Evolutionary conservation across 2,113 vertebrate genomes (phyloP).

Genomic region (Rhagologus leucostigma): DNA sequence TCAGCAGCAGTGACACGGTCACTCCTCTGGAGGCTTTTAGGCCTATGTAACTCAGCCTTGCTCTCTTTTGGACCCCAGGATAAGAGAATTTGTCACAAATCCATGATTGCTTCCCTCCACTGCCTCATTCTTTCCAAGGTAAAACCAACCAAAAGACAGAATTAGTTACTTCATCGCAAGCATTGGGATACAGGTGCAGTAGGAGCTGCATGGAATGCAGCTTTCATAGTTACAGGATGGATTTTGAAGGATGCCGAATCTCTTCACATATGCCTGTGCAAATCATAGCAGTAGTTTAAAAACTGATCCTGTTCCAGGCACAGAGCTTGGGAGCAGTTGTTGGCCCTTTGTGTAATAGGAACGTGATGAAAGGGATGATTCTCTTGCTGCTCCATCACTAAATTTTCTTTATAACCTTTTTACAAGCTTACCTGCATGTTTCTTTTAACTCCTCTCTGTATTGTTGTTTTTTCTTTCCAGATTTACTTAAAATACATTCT

Average conservation of each 20-base stretch:
- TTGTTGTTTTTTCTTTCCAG: conserved; percentile 64
- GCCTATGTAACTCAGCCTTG: not conserved
- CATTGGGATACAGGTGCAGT: not conserved
- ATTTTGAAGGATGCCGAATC: not conserved
- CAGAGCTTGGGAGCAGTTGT: not conserved
- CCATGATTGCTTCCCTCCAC: not conserved
- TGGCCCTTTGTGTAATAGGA: not conserved
- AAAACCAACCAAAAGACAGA: not conserved
- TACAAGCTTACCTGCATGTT: not conserved
- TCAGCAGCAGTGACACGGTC: not conserved
- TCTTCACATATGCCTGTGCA: not conserved
- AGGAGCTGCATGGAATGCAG: not conserved
- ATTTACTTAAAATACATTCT: conserved; percentile 95
- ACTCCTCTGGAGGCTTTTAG: not conserved
- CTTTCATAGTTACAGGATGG: not conserved
- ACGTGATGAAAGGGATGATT: not conserved
- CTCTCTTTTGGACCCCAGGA: not conserved
- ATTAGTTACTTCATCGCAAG: not conserved
- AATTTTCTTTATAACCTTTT: not conserved
- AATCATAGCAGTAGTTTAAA: not conserved
- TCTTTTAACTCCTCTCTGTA: not conserved
- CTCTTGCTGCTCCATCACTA: not conserved
- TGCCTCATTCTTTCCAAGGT: not conserved
- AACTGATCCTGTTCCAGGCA: not conserved
- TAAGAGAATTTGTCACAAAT: not conserved